phyloP scores from a whole-genome alignment of 2,797 vertebrate genomes.

The Delichon dasypus region DNA sequence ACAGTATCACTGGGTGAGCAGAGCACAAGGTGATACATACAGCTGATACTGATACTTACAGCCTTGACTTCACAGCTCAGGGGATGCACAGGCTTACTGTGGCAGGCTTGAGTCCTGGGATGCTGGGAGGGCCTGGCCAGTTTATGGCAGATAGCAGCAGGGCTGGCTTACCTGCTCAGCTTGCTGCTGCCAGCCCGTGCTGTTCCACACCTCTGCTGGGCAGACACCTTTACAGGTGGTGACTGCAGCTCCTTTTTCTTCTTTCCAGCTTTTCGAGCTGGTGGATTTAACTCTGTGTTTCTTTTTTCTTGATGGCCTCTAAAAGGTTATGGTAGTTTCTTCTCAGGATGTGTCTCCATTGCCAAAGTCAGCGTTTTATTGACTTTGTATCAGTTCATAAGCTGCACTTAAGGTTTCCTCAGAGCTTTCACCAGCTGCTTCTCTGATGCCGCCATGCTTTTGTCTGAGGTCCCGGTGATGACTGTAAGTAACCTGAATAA shows the following conservation, averaged over 20 bases:
- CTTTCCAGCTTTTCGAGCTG: rapidly evolving
- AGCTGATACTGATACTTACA: neutral
- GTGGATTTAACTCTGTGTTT: neutral
- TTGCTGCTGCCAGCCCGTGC: neutral
- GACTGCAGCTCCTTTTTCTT: neutral
- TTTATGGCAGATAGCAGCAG: neutral
- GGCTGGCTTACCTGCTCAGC: neutral
- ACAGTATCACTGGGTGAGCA: neutral
- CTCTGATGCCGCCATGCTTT: neutral
- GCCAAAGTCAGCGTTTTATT: neutral
- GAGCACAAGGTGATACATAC: neutral
- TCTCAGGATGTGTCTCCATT: neutral
- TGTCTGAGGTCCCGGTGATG: neutral
- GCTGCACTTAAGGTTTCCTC: neutral
- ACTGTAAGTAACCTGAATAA: neutral
- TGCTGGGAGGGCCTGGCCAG: neutral
- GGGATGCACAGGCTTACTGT: neutral
- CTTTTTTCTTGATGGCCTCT: neutral
- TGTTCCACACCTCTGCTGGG: neutral
- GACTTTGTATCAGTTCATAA: neutral
- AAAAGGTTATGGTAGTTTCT: neutral
- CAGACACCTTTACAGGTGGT: neutral
- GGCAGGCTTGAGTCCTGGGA: neutral
- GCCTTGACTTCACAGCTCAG: neutral
- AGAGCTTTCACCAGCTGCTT: neutral